Conservation (phyloP, 2,888 invertebrate species). For the Drosophila nr. fundita region DNA sequence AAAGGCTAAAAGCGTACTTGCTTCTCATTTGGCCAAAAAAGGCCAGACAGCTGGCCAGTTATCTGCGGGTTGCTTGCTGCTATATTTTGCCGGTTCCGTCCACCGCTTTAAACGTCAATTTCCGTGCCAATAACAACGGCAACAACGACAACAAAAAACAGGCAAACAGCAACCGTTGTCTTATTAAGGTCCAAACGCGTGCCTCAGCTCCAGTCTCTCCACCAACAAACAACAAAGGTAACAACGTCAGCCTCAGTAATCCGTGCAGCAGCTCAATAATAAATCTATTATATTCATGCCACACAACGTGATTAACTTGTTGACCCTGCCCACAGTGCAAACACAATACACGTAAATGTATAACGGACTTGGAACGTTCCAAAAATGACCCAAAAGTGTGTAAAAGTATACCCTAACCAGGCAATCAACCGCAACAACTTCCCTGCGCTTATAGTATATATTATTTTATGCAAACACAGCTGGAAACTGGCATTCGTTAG, state of each 20-base stretch:
- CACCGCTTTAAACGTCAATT: constrained; percentile 77
- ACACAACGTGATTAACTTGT: constrained; percentile 79
- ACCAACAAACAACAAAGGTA: constrained; percentile 13
- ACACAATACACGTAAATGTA: constrained; percentile 61
- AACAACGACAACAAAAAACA: constrained; percentile 21
- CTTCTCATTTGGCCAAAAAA: constrained; percentile 67
- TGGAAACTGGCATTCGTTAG: constrained; percentile 74
- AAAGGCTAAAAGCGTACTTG: constrained; percentile 74
- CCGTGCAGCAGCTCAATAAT: constrained; percentile 65
- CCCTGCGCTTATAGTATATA: constrained; percentile 45
- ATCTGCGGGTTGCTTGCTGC: constrained; percentile 1
- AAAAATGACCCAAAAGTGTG: constrained; percentile 7
- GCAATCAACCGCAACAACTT: constrained; percentile 67
- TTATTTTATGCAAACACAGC: constrained; percentile 70
- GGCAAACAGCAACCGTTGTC: constrained; percentile 46
- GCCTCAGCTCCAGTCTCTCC: constrained; percentile 41
- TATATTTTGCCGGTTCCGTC: constrained; percentile 11
- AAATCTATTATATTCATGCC: constrained; percentile 79
- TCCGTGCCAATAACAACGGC: constrained; percentile 64
- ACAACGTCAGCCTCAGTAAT: constrained; percentile 27
- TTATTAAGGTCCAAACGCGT: constrained; percentile 77
- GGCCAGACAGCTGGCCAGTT: constrained; percentile 72
- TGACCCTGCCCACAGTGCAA: constrained; percentile 70
- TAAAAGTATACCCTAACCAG: constrained; percentile 1
- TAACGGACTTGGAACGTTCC: constrained; percentile 63